Evolutionary conservation across 1,140 invertebrate genomes (phyloP).

Genomic region (Aphis gossypii): DNA sequence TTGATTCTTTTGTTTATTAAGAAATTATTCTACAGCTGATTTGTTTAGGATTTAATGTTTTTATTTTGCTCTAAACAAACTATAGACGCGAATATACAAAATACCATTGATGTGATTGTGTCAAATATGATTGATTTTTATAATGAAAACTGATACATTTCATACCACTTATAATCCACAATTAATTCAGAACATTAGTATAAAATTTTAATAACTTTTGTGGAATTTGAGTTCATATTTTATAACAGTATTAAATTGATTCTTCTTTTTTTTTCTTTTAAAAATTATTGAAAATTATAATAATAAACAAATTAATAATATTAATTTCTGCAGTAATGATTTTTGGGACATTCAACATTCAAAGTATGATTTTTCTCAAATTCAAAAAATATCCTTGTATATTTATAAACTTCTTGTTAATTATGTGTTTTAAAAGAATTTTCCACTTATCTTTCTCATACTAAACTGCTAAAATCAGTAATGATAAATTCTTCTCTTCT

Average conservation of each 20-base stretch:
- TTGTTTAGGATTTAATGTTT: background rate
- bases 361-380: too few relatives aligned
- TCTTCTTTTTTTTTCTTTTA: background rate
- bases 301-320: too few relatives aligned
- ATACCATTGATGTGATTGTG: background rate
- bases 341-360: too few relatives aligned
- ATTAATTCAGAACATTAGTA: background rate
- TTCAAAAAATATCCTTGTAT: too few relatives aligned
- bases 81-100: background rate
- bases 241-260: background rate
- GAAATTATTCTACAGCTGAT: background rate
- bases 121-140: background rate
- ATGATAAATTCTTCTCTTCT: background rate
- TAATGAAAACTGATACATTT: background rate
- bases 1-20: background rate
- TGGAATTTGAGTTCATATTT: background rate
- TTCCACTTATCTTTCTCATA: background rate
- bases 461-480: background rate
- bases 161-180: background rate
- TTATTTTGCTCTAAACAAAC: background rate
- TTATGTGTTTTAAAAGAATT: background rate
- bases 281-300: background rate
- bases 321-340: too few relatives aligned
- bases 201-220: background rate
- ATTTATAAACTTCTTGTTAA: too few relatives aligned